Base-by-base conservation (phyloP, 2,888 invertebrate species). In the Pandemis cinnamomeana region DNA sequence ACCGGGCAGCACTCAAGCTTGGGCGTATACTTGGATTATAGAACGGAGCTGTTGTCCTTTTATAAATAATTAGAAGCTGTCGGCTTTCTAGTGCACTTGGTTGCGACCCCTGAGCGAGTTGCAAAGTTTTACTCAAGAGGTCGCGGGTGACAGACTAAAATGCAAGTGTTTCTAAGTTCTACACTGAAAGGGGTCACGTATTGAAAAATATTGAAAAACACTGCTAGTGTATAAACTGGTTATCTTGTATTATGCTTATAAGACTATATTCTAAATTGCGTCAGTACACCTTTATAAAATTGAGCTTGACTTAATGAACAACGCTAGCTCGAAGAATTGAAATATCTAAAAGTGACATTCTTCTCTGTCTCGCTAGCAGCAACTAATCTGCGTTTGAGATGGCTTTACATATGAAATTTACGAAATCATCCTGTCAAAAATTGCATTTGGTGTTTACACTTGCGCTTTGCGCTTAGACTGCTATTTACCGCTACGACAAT, bases 1-100 rank as follows among this genome's bases (percentile, higher is more conserved):
- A 51, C 51, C 48, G 41, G 41, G 51, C 8, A 51, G 48, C 13
- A 36, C 2, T 7, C 20, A 20, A 0, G 66, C 48, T 13, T 71
- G 46, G 41, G 48, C 42, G 8, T 60, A 67, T 15, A 66, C 66
- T 7, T 71, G 71, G 71, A 41, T 71, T 46, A 20, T 71, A 5
- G 64, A 71, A 64, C 63, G 58, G n/a, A 64, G 64, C 44, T 58
- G 58, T 0, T 8, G 46, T 8, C 66, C 64, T 2, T 71, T 66
- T 20, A 10, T 13, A 2, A 60, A 51, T 51, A 7, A 10, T 5
- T 13, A 6, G 46, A 13, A 10, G 8, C 3, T 20, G 11, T 1
- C 48, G 48, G 5, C 11, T 13, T 48, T 48, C 11, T 11, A 48
- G 48, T 48, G 44, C 8, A 44, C 44, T 48, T 48, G 11, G 8